These are phyloP conservation scores for Emmelina monodactyla DNA, from an alignment of 2,888 invertebrate genomes.

Conservation along the genomic window DNA sequence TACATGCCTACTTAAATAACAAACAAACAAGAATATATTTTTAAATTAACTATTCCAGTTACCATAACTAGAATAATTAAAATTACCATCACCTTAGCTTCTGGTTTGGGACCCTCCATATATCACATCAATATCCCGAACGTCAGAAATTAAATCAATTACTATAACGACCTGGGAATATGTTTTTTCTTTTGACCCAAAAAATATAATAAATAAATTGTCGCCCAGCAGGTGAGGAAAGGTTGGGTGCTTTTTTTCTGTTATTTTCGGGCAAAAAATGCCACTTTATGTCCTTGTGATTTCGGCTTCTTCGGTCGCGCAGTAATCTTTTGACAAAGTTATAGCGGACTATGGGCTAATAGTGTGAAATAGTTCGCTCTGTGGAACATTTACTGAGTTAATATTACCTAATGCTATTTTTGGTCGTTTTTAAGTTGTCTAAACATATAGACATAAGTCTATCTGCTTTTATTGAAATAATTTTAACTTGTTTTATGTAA, in stretches of 20 bases:
- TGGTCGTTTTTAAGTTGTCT: neutral
- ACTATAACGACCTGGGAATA: conserved; percentile 19
- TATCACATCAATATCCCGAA: conserved; percentile 57
- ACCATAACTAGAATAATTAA: too few species aligned
- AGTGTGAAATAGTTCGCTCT: conserved; percentile 51
- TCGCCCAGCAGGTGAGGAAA: conserved; percentile 54
- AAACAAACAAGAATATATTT: too few species aligned
- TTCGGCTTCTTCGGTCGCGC: conserved; percentile 54
- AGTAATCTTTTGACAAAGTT: conserved; percentile 52
- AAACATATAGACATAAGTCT: too few species aligned
- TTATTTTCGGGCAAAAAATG: conserved; percentile 31
- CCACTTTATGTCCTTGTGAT: conserved; percentile 52
- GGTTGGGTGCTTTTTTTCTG: conserved; percentile 23
- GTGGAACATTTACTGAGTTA: conserved; percentile 2
- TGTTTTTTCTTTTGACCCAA: conserved; percentile 24
- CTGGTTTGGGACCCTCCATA: conserved; percentile 26
- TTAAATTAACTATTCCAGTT: too few species aligned
- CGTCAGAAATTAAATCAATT: conserved; percentile 55
- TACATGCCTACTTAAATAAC: too few species aligned
- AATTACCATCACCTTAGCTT: too few species aligned
- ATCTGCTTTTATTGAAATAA: too few species aligned
- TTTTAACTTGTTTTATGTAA: too few species aligned
- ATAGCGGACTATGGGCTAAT: conserved; percentile 41
- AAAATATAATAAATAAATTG: conserved; percentile 51
- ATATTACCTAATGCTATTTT: neutral